Conservation (phyloP, 2,113 vertebrate genomes). For the Panthera uncia region DNA sequence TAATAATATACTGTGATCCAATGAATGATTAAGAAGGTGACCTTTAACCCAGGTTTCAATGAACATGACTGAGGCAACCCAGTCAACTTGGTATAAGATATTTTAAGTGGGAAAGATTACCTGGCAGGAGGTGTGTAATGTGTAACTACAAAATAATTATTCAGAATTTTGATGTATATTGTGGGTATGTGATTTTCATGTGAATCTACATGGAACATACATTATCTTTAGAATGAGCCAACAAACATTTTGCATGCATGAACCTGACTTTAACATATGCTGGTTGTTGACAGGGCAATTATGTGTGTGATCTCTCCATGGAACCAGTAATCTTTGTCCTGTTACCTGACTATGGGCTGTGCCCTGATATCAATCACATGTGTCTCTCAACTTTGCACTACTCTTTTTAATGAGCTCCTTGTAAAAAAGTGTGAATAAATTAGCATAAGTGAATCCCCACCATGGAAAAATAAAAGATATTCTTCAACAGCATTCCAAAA, state of each 20-base stretch:
- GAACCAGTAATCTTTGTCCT: neutral
- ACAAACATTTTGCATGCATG: neutral
- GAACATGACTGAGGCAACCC: neutral
- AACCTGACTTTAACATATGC: neutral
- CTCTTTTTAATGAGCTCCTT: neutral
- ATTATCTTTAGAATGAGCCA: conserved; percentile 24
- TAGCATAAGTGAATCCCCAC: neutral
- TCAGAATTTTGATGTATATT: neutral
- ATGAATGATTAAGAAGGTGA: neutral
- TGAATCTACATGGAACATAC: neutral
- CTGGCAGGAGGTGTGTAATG: neutral
- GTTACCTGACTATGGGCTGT: neutral
- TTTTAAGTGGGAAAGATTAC: neutral
- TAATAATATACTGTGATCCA: neutral
- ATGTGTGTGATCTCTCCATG: neutral
- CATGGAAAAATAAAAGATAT: neutral
- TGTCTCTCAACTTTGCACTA: neutral
- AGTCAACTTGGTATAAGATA: neutral
- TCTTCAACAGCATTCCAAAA: neutral
- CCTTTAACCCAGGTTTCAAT: neutral
- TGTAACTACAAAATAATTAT: neutral
- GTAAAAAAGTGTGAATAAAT: neutral
- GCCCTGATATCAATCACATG: neutral
- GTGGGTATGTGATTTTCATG: neutral
- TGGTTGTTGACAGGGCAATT: neutral